Conservation (phyloP, 2,888 invertebrate genomes). For the Rutpela maculata region DNA sequence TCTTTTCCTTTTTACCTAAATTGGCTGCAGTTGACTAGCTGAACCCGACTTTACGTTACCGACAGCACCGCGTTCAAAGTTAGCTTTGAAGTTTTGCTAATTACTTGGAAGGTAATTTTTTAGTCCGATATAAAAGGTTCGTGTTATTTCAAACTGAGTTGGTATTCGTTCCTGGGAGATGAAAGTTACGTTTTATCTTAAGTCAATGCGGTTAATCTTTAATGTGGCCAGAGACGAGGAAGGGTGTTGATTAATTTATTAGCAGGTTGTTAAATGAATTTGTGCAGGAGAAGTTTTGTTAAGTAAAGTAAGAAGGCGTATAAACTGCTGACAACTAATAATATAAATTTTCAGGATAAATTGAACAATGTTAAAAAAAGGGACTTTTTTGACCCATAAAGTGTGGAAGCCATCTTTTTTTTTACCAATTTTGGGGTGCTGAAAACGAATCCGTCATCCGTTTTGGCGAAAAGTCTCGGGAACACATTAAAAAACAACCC, state of each 20-base stretch:
- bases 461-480: too few species aligned
- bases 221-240: neutral
- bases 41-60: neutral
- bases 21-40: constrained; percentile 12
- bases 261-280: neutral
- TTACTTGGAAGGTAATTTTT: constrained; percentile 31
- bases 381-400: too few species aligned
- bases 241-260: constrained; percentile 8
- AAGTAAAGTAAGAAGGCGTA: neutral
- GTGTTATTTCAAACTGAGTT: constrained; percentile 2
- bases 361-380: too few species aligned
- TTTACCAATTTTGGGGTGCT: too few species aligned
- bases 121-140: constrained; percentile 10
- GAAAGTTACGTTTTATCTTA: constrained; percentile 21
- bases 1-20: constrained; percentile 8
- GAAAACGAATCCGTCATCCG: too few species aligned
- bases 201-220: constrained; percentile 12
- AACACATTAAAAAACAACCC: too few species aligned
- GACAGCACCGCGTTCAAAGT: constrained; percentile 19
- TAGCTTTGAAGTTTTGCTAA: constrained; percentile 30
- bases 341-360: too few species aligned
- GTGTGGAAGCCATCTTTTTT: too few species aligned
- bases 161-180: constrained; percentile 9
- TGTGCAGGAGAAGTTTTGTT: neutral
- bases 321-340: neutral